Conservation (phyloP, 2,113 vertebrate genomes). For the Myocastor coypus region DNA sequence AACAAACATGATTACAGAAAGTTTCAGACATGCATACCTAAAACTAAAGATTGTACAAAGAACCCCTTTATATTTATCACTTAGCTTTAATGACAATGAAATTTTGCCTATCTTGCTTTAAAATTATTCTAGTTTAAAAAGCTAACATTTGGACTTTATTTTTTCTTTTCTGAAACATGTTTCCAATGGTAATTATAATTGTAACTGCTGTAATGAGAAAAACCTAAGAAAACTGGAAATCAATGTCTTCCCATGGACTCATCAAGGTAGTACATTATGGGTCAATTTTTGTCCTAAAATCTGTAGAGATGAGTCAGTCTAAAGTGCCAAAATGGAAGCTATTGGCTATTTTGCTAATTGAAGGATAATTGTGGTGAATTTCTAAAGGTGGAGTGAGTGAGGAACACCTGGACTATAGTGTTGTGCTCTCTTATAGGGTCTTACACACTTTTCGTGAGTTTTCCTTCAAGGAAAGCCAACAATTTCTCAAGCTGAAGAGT, state of each 20-base stretch:
- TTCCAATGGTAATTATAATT: neutral
- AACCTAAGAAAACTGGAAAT: neutral
- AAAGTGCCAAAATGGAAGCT: neutral
- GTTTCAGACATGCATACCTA: neutral
- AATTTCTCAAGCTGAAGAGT: conserved; percentile 33
- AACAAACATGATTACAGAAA: neutral
- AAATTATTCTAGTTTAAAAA: neutral
- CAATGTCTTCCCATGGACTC: neutral
- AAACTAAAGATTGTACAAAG: conserved; percentile 39
- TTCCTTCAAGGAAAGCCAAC: neutral
- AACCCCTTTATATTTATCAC: neutral
- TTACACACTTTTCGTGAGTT: neutral
- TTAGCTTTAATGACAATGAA: conserved; percentile 7
- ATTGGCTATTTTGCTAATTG: neutral
- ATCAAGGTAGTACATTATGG: neutral
- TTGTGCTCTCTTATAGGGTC: neutral
- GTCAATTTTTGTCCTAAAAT: neutral
- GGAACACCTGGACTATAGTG: neutral
- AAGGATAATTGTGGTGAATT: neutral
- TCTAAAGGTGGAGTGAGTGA: neutral
- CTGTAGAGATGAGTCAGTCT: neutral
- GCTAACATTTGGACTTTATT: neutral
- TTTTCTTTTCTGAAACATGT: neutral
- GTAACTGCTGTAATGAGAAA: neutral
- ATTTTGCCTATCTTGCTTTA: conserved; percentile 24